Base-by-base conservation (phyloP, 1,140 invertebrate genomes). In the Apis dorsata region DNA sequence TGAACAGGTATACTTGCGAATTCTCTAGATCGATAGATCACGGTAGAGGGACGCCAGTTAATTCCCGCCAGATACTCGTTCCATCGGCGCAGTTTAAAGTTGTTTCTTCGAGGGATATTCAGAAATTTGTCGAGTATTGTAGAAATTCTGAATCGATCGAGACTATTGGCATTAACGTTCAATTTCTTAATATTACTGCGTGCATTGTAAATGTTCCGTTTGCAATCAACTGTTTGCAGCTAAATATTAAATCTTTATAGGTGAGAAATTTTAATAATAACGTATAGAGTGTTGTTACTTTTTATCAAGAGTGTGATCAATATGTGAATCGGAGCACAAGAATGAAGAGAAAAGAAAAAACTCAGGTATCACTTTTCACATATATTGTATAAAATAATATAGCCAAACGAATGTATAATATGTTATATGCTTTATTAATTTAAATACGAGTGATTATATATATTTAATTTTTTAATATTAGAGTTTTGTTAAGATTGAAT, bases 181-280 rank as follows among this genome's bases (percentile, higher is more conserved):
- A 34, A 70, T 19, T 70, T 83, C 51, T 7, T 19, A 28, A n/a
- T 24, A 19, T 13, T 70, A 24, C 4, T 15, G 28, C 19, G 15
- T 83, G 28, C 57, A 79, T 71, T 78, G 65, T 51, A 79, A 12
- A 71, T 65, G 21, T 62, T 28, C 68, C 55, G 71, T 44, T 44
- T 44, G 34, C 34, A 60, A 49, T 74, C 59, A 13, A 53, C 12
- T 4, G 11, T 79, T 78, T 51, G n/a, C 66, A 65, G 53, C 11
- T 2, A 13, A 12, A 17, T 13, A 8, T 28, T 63, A 13, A 63
- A 63, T 28, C 2, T 17, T 63, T 28, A 68, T 12, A 76, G n/a
- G 19, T n/a, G 19, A 10, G 24, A 44, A 44, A 51, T 72, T 72
- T 24, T 68, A 12, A 68, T 34, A 21, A 7, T 55, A 55, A 53